Evolutionary conservation across 1,140 invertebrate genomes (phyloP).

Genomic region (Drosophila ambigua): DNA sequence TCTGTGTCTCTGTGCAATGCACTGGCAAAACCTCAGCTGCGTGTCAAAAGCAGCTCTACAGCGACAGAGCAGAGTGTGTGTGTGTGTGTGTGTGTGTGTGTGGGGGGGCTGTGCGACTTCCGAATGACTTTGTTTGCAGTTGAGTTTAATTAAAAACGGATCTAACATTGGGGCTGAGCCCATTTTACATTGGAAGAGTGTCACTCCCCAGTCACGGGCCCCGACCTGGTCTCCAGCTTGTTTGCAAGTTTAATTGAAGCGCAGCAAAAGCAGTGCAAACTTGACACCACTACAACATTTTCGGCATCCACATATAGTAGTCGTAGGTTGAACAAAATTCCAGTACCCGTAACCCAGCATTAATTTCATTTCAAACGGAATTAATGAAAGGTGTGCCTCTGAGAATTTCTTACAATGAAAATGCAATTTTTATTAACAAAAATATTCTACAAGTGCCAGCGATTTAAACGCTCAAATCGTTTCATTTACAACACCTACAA

Average conservation of each 20-base stretch:
- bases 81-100: background rate
- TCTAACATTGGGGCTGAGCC: constrained; percentile 66
- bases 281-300: constrained; percentile 46
- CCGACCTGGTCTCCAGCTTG: constrained; percentile 18
- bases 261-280: constrained; percentile 21
- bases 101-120: constrained; percentile 6
- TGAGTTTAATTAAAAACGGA: constrained; percentile 83
- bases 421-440: constrained; percentile 37
- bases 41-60: constrained; percentile 48
- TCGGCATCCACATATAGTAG: constrained; percentile 22
- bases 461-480: constrained; percentile 38
- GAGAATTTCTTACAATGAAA: constrained; percentile 20
- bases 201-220: background rate
- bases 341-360: constrained; percentile 49
- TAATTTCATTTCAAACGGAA: constrained; percentile 46
- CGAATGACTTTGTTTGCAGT: constrained; percentile 77
- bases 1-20: constrained; percentile 29
- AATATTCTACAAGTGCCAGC: constrained; percentile 12
- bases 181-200: constrained; percentile 19
- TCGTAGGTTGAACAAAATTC: constrained; percentile 14
- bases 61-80: constrained; percentile 13
- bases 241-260: constrained; percentile 71
- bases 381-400: constrained; percentile 47
- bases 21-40: constrained; percentile 55
- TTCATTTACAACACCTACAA: constrained; percentile 21